Conservation (phyloP, 1,140 invertebrate species). For the Ptiloglossa arizonensis region DNA sequence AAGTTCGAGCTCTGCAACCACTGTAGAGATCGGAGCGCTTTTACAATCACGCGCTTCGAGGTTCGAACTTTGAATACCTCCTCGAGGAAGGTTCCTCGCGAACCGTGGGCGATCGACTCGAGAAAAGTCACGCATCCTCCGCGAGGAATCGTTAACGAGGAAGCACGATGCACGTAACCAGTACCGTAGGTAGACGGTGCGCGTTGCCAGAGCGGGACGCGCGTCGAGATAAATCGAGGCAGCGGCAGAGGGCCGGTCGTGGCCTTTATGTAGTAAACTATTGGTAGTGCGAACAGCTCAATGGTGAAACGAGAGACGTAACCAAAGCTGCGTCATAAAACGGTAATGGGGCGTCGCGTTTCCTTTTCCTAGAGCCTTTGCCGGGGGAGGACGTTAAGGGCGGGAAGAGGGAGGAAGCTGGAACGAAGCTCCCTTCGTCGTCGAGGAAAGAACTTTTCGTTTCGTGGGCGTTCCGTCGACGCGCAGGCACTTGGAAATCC, state of each 20-base stretch:
- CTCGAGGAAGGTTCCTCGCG: too few species aligned
- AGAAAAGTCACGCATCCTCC: too few species aligned
- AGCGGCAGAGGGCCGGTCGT: constrained; percentile 58
- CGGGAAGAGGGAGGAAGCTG: constrained; percentile 39
- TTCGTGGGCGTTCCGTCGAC: background rate
- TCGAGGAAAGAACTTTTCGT: constrained; percentile 48
- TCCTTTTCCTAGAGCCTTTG: constrained; percentile 73
- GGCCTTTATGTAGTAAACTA: constrained; percentile 78
- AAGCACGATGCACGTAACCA: too few species aligned
- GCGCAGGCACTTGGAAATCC: background rate
- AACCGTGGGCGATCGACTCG: too few species aligned
- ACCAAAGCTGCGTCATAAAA: constrained; percentile 80
- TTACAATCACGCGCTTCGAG: too few species aligned
- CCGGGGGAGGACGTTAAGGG: constrained; percentile 55
- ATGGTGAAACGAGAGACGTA: constrained; percentile 81
- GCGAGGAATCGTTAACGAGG: too few species aligned
- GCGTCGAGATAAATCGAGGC: constrained; percentile 68
- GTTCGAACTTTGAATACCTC: too few species aligned
- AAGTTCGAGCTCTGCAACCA: too few species aligned
- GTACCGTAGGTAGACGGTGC: background rate
- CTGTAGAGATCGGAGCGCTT: too few species aligned
- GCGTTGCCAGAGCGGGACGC: background rate
- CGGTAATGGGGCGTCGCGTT: constrained; percentile 81
- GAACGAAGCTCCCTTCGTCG: constrained; percentile 13
- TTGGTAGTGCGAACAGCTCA: constrained; percentile 79